phyloP scores from a whole-genome alignment of 2,888 invertebrate genomes.

The Drosophila macrothrix region DNA sequence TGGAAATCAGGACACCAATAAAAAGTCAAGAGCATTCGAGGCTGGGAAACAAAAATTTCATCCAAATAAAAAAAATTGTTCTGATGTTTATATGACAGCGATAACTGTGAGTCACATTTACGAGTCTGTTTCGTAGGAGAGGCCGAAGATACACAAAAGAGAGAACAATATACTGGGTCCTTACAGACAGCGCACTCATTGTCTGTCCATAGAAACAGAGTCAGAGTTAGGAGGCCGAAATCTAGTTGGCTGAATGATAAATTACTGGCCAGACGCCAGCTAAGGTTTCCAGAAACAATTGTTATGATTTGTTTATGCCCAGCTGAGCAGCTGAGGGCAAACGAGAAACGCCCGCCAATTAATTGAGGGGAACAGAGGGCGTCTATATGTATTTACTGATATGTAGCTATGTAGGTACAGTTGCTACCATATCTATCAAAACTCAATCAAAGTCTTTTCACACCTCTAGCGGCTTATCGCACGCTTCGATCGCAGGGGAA shows the following conservation, averaged over 20 bases:
- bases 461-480: constrained; percentile 67
- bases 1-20: constrained; percentile 78
- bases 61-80: constrained; percentile 68
- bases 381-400: background rate
- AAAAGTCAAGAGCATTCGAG: constrained; percentile 42
- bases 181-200: constrained; percentile 26
- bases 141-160: constrained; percentile 27
- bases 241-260: constrained; percentile 75
- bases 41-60: constrained; percentile 55
- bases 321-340: constrained; percentile 45
- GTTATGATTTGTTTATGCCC: constrained; percentile 76
- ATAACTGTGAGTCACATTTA: constrained; percentile 43
- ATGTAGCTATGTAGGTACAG: constrained; percentile 41
- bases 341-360: constrained; percentile 67
- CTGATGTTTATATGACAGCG: constrained; percentile 59
- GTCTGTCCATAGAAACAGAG: constrained; percentile 21
- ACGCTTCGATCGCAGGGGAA: constrained; percentile 63
- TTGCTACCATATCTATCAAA: constrained; percentile 46
- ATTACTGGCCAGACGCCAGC: constrained; percentile 59
- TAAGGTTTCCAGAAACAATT: constrained; percentile 43
- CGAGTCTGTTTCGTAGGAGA: constrained; percentile 19
- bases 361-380: constrained; percentile 25
- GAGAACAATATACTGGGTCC: constrained; percentile 41
- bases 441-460: constrained; percentile 72
- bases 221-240: constrained; percentile 17